A percentile compares a stretch with the other conserved stretches of the same genome.
These are phyloP conservation scores for Andrena hattorfiana DNA, from an alignment of 2,888 invertebrate species.

Conservation along the genomic window DNA sequence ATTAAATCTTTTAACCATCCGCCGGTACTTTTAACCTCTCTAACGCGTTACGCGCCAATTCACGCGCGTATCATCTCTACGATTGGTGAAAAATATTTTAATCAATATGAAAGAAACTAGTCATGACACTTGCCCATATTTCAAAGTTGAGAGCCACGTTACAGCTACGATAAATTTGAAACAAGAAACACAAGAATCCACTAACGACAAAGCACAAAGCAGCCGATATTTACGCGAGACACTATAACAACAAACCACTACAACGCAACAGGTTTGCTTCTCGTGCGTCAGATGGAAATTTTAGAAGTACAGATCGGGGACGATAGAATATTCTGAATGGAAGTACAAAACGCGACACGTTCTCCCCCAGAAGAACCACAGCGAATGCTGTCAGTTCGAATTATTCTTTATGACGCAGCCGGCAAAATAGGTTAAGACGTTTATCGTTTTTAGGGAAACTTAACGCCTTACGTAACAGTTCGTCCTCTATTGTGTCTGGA, in stretches of 20 bases:
- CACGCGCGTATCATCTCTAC: no score
- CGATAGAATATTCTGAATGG: background rate
- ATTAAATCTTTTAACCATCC: background rate
- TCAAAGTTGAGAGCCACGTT: background rate
- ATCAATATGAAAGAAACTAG: background rate
- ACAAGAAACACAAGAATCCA: background rate
- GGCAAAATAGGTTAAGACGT: constrained; percentile 56
- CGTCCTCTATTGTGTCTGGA: background rate
- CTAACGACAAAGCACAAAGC: background rate
- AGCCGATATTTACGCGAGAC: background rate
- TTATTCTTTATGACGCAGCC: constrained; percentile 19
- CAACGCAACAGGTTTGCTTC: background rate
- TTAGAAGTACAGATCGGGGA: background rate
- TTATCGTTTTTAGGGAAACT: constrained; percentile 30
- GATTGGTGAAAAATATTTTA: background rate
- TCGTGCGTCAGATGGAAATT: background rate
- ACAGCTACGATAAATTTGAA: background rate
- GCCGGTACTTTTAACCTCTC: constrained; percentile 2
- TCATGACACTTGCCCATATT: background rate
- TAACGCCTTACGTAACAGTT: constrained; percentile 44
- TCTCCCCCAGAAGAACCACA: background rate
- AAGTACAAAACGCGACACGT: background rate
- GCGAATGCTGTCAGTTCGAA: constrained; percentile 44
- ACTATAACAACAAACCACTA: background rate
- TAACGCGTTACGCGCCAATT: background rate